A percentile compares a stretch with the other conserved stretches of the same genome.
These are phyloP conservation scores for Ifrita kowaldi DNA, from an alignment of 2,113 vertebrate genomes.

Conservation along the genomic window DNA sequence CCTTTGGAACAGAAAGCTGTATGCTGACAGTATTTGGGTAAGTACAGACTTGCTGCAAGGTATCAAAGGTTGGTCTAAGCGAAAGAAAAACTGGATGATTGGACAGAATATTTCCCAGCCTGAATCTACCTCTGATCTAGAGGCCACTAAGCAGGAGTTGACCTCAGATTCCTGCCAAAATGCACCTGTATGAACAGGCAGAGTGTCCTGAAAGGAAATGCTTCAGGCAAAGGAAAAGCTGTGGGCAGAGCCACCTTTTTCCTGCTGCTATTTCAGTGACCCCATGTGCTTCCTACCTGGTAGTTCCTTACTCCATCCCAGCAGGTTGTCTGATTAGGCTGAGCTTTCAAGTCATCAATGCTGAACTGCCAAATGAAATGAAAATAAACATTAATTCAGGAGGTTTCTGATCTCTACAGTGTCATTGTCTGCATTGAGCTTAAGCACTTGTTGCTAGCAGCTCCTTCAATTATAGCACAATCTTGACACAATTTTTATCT, in stretches of 20 bases:
- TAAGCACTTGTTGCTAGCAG: background rate
- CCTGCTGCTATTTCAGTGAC: background rate
- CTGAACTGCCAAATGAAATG: constrained; percentile 81
- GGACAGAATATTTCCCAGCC: background rate
- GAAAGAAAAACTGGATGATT: background rate
- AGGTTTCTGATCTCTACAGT: background rate
- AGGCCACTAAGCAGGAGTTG: background rate
- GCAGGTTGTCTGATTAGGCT: constrained; percentile 84
- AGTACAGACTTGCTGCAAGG: background rate
- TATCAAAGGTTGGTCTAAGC: background rate
- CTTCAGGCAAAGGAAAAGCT: background rate
- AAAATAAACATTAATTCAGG: background rate
- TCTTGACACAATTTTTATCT: background rate
- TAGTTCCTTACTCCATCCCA: constrained; percentile 98
- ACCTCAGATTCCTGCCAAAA: background rate
- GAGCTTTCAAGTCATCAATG: constrained; percentile 88
- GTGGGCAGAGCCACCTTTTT: background rate
- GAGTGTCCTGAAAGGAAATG: background rate
- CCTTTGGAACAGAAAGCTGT: background rate
- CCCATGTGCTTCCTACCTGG: constrained; percentile 75
- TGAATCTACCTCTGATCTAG: background rate
- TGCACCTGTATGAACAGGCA: background rate
- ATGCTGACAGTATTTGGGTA: background rate
- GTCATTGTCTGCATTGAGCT: background rate
- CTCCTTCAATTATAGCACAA: background rate